Evolutionary conservation across 1,140 invertebrate species (phyloP), one percentile per base, ranked within the genome.

Genomic region (Nomia melanderi): DNA sequence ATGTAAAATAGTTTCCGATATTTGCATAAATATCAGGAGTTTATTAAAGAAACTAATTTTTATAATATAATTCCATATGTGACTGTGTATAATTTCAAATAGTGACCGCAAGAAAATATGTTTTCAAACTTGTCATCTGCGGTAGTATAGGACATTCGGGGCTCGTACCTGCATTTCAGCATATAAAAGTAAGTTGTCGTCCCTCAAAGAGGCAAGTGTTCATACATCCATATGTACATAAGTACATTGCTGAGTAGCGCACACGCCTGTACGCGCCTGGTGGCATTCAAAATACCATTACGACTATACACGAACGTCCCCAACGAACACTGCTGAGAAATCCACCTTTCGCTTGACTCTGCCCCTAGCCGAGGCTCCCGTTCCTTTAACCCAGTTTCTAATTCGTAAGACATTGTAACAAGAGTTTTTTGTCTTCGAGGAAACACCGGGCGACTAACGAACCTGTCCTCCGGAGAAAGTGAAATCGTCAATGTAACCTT

Each of bases 281-380:
- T 83, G 79, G 67, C 81, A 83, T 82, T 83, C 79, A 77, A 78
- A 60, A 73, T 63, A 77, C 54, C 66, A 64, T 73, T 63, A 66
- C 53, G 36, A 70, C 50, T 67, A 36, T 23, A 14, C n/a, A n/a
- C 44, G 72, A 80, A 54, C 59, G 65, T 81, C 70, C 59, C 44
- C 41, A 66, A 59, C 65, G 44, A 77, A 69, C 69, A 3, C 14
- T 80, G 70, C 72, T 79, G 76, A 77, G 85, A 86, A 85, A 85
- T 71, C 73, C 70, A 77, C 85, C 85, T 86, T 86, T 86, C 85
- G 84, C 84, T 77, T 41, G 31, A 20, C 11, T 60, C n/a, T 27
- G 12, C 41, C 65, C 23, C 41, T 64, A 36, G 33, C 53, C 50
- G 63, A 59, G 65, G 39, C 41, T 41, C 25, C 25, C 67, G 69